Evolutionary conservation across 1,140 invertebrate species (phyloP).

Genomic region (Octopus bimaculoides): DNA sequence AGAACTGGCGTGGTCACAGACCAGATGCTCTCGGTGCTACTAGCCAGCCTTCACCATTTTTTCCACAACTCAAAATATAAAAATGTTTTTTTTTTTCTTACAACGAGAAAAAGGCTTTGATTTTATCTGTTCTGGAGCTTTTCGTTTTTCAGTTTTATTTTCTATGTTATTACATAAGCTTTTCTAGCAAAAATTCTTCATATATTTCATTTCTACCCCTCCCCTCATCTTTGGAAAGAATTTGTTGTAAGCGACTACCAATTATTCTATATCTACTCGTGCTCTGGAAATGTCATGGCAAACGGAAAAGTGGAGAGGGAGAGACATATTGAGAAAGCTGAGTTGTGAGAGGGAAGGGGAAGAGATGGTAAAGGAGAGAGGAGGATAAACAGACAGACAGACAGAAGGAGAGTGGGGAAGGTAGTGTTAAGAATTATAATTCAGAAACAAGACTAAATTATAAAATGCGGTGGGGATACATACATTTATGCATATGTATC

Average conservation of each 20-base stretch:
- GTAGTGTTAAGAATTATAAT: too few species aligned
- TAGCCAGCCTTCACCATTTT: background rate
- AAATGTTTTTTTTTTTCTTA: background rate
- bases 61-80: background rate
- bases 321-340: too few species aligned
- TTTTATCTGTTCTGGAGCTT: background rate
- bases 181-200: slow-evolving; percentile 25
- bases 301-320: too few species aligned
- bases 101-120: background rate
- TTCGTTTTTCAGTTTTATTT: background rate
- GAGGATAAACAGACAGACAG: too few species aligned
- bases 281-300: too few species aligned
- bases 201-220: background rate
- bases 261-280: too few species aligned
- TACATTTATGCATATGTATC: too few species aligned
- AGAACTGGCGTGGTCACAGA: slow-evolving; percentile 27
- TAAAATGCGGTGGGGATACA: too few species aligned
- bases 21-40: background rate
- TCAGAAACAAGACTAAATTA: too few species aligned
- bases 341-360: too few species aligned
- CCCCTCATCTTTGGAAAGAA: background rate
- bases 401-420: too few species aligned
- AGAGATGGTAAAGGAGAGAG: too few species aligned
- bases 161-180: slow-evolving; percentile 6
- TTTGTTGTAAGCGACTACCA: background rate